Conservation (phyloP, 2,888 invertebrate species). For the Dusona sp. region DNA sequence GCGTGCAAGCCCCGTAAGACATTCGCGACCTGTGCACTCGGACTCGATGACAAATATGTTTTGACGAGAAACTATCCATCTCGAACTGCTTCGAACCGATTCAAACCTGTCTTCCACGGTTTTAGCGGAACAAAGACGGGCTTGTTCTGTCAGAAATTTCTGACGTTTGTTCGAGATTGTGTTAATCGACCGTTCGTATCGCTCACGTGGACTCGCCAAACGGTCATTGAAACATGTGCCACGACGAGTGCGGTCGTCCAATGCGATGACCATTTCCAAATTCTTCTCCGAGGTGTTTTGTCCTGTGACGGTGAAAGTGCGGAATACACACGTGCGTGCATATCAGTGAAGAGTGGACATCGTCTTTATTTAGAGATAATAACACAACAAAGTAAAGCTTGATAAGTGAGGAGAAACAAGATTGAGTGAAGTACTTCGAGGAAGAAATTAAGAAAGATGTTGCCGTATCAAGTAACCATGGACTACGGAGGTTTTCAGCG, state of each 20-base stretch:
- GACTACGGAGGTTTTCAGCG: constrained; percentile 86
- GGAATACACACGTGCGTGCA: constrained; percentile 8
- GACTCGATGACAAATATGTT: constrained; percentile 36
- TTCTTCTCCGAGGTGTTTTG: constrained; percentile 26
- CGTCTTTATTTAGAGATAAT: constrained; percentile 9
- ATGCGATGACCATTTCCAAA: constrained; percentile 55
- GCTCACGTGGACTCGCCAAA: constrained; percentile 25
- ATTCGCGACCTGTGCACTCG: neutral
- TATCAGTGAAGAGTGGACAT: constrained; percentile 39
- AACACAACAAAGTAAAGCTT: neutral
- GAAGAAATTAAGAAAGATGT: constrained; percentile 85
- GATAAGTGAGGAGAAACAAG: constrained; percentile 22
- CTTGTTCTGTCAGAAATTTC: neutral
- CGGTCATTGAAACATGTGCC: constrained; percentile 38
- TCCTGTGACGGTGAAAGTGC: constrained; percentile 64
- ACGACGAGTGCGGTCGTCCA: constrained; percentile 45
- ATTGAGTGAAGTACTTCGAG: neutral
- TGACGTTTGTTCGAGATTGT: neutral
- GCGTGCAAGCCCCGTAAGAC: neutral
- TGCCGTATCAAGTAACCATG: constrained; percentile 96
- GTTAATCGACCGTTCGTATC: neutral
- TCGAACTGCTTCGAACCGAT: constrained; percentile 21
- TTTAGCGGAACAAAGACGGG: neutral
- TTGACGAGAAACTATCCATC: constrained; percentile 19
- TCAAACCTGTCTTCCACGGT: neutral